These are phyloP conservation scores for Notarius quadriscutis DNA, from an alignment of 2,113 vertebrate genomes.

Conservation along the genomic window DNA sequence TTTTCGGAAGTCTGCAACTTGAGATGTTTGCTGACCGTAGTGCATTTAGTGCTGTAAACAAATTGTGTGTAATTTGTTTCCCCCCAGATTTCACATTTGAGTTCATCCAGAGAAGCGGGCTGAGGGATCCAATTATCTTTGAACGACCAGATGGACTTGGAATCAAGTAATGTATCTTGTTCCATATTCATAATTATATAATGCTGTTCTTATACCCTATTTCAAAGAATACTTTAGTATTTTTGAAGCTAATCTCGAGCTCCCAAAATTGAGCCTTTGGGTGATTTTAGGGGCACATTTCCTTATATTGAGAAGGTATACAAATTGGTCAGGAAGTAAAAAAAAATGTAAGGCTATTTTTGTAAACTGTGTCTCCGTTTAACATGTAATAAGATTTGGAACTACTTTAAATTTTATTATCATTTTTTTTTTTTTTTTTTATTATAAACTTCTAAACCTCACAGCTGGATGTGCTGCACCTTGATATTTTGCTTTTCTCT, in stretches of 20 bases:
- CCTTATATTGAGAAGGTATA: not conserved
- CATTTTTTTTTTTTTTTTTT: too few relatives aligned
- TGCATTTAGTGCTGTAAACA: not conserved
- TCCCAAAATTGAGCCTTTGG: not conserved
- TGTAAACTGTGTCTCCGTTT: not conserved
- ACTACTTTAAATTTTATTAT: too few relatives aligned
- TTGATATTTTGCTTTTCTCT: not conserved
- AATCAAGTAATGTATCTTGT: slow-evolving; percentile 81
- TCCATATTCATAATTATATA: not conserved
- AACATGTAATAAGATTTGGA: not conserved
- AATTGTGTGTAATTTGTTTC: not conserved
- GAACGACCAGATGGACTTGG: slow-evolving; percentile 88
- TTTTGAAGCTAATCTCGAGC: not conserved
- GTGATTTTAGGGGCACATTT: not conserved
- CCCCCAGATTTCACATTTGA: slow-evolving; percentile 90
- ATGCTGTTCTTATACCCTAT: not conserved
- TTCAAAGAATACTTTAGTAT: not conserved
- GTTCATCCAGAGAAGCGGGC: slow-evolving; percentile 90
- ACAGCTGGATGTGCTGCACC: not conserved
- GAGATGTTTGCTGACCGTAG: not conserved
- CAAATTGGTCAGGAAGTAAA: not conserved
- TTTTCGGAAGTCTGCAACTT: not conserved
- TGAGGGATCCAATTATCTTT: slow-evolving; percentile 93
- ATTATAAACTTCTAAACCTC: not conserved
- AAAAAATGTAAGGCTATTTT: not conserved